Evolutionary conservation across 2,888 invertebrate species (phyloP), one percentile per base, ranked within the genome.

Genomic region (Dendrolimus pini): DNA sequence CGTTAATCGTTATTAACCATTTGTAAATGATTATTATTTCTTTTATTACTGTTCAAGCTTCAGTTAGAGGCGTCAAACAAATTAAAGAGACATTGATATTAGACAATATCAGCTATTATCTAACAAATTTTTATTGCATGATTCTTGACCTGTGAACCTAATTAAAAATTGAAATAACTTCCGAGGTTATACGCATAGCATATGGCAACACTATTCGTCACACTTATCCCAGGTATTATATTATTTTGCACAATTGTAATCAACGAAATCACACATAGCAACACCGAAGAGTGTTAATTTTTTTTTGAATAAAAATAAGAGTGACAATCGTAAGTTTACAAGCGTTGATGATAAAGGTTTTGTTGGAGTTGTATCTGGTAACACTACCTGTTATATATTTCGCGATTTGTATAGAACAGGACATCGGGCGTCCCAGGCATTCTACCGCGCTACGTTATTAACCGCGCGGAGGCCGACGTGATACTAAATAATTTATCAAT

Each of bases 341-440:
- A 9, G 47, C 47, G 3, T 47, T 47, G 30, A 30, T 30, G 30
- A 30, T 30, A 30, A 8, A 9, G 0, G 47, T 47, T 9, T 47
- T 47, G 12, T 47, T 47, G 9, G 9, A 47, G 2, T 47, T 10
- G 9, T 30, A 47, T 10, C 47, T 47, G 47, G 12, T 12, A 47
- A 47, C 47, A 47, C 47, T 75, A 85, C 85, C 87, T 85, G 80
- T 77, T 62, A 87, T 69, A 71, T 74, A 80, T 69, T 81, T 82
- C 64, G 80, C 77, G 58, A 83, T 67, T 59, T 77, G 72, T 60
- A 80, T 63, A 55, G 83, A 72, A 75, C 86, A 88, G 78, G 85
- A 85, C 85, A 84, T 85, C 71, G 67, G 75, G 58, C 64, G 69
- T 58, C 62, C 66, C 60, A 63, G 64, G 65, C 80, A 78, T 78